A percentile compares a stretch with the other conserved stretches of the same genome.
Evolutionary conservation across 2,797 vertebrate species (phyloP).

Genomic region (Lates japonicus): DNA sequence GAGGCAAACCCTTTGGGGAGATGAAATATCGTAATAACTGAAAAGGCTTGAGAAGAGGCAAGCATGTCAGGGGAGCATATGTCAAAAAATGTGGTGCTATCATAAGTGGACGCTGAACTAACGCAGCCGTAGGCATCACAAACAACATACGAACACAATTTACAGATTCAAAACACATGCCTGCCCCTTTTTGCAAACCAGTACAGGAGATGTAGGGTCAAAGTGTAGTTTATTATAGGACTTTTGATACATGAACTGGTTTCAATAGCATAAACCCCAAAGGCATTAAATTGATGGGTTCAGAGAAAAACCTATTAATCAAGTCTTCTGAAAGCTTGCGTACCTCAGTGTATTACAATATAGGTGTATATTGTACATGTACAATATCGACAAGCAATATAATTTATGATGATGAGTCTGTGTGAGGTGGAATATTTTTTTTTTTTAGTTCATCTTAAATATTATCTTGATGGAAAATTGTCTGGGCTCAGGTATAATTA

Average conservation of each 20-base stretch:
- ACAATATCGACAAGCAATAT: neutral
- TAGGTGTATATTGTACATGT: neutral
- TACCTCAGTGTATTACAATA: neutral
- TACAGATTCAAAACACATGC: slow-evolving; percentile 2
- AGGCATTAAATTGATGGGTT: neutral
- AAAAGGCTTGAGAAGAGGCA: slow-evolving; percentile 16
- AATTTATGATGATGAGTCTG: neutral
- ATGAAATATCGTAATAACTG: slow-evolving; percentile 27
- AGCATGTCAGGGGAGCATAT: slow-evolving; percentile 24
- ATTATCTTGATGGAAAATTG: neutral
- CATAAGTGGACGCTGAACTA: slow-evolving; percentile 21
- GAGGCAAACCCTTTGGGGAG: neutral
- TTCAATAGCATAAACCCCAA: neutral
- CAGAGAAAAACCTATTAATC: neutral
- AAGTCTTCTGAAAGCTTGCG: neutral
- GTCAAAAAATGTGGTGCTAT: slow-evolving; percentile 16
- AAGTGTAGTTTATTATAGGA: neutral
- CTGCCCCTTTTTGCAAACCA: neutral
- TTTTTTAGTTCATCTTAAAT: neutral
- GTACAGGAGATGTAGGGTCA: neutral
- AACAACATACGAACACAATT: neutral
- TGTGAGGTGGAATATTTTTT: slow-evolving; percentile 4
- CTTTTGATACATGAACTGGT: neutral
- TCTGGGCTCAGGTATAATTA: neutral
- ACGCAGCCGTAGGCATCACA: slow-evolving; percentile 20